phyloP scores from a whole-genome alignment of 2,888 invertebrate species.

The Acanthosepion lycidas region DNA sequence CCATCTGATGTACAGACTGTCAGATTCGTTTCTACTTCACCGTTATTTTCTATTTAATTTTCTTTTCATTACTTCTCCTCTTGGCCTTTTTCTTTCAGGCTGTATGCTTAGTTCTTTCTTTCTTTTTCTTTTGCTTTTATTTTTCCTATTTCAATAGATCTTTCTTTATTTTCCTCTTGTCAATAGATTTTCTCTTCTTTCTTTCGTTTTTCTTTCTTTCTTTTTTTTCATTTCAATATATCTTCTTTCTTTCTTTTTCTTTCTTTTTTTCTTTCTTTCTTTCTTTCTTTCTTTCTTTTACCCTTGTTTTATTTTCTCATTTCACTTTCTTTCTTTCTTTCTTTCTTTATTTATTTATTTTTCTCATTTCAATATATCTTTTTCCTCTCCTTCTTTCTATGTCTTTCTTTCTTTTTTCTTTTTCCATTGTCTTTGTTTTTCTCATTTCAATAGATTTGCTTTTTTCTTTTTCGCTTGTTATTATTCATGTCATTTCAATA shows the following conservation, averaged over 20 bases:
- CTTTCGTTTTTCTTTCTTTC: background rate
- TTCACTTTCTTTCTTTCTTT: background rate
- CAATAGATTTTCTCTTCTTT: background rate
- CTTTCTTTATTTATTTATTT: too few species aligned
- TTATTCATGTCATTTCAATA: background rate
- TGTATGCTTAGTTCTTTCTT: background rate
- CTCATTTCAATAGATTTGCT: background rate
- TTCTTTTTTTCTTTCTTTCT: background rate
- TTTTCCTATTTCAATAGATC: background rate
- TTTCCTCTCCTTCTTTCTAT: background rate
- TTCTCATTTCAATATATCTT: background rate
- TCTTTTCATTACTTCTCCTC: too few species aligned
- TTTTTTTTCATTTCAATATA: background rate
- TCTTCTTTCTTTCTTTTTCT: background rate
- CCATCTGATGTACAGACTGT: background rate
- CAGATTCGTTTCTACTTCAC: background rate
- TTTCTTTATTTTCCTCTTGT: background rate
- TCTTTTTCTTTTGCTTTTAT: background rate
- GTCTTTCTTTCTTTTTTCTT: background rate
- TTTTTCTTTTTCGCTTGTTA: background rate
- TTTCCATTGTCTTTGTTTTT: background rate
- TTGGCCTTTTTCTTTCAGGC: too few species aligned
- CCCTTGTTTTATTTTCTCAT: background rate
- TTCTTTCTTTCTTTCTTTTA: background rate
- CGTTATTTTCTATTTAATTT: background rate